These are phyloP conservation scores for Vicugna pacos DNA, from an alignment of 2,113 vertebrate species.

Conservation along the genomic window DNA sequence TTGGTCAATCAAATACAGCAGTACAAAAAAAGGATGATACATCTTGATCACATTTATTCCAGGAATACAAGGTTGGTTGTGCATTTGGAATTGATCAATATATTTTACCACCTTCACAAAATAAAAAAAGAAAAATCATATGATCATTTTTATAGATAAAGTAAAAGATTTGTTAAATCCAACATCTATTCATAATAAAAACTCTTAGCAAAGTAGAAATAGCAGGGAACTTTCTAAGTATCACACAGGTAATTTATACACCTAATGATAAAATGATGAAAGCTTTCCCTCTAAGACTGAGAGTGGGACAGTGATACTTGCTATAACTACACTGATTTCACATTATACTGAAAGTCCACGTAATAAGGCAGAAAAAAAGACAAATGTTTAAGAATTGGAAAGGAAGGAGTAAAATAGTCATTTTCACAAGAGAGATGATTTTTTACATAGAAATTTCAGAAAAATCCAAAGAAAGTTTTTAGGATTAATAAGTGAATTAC, in stretches of 20 bases:
- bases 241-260: neutral
- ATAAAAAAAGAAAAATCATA: neutral
- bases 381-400: neutral
- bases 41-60: neutral
- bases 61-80: neutral
- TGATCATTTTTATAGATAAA: neutral
- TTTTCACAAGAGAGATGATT: neutral
- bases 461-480: neutral
- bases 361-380: neutral
- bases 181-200: neutral
- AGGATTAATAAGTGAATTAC: neutral
- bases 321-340: neutral
- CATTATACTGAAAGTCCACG: neutral
- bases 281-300: neutral
- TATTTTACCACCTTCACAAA: slow-evolving; percentile 4
- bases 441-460: neutral
- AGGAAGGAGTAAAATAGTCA: neutral
- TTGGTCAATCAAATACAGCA: neutral
- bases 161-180: neutral
- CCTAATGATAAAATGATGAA: neutral
- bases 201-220: neutral
- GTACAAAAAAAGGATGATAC: neutral
- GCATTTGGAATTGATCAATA: neutral
- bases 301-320: neutral
- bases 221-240: neutral